A percentile compares a stretch with the other conserved stretches of the same genome.
These are phyloP conservation scores for Oryzias curvinotus DNA, from an alignment of 2,113 vertebrate genomes.

Conservation along the genomic window DNA sequence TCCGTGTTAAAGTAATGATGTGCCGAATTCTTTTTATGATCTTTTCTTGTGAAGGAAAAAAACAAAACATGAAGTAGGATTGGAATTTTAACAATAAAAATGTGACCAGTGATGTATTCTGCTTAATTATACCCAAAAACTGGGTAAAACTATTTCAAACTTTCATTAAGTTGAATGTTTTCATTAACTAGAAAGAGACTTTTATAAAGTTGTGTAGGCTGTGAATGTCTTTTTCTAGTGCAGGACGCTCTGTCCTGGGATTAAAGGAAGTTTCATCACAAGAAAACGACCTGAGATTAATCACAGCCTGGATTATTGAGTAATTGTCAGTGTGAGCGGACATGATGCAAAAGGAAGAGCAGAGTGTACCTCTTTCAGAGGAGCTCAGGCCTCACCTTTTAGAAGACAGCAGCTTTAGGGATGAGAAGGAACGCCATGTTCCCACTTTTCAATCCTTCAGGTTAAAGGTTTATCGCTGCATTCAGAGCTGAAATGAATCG, in stretches of 20 bases:
- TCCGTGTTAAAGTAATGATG: too few relatives aligned
- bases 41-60: too few relatives aligned
- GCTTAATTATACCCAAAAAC: neutral
- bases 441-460: slow-evolving; percentile 33
- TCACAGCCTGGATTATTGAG: slow-evolving; percentile 1
- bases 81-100: too few relatives aligned
- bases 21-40: too few relatives aligned
- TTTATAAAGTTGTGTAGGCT: accelerated
- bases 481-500: slow-evolving; percentile 5
- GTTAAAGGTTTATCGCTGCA: slow-evolving; percentile 34
- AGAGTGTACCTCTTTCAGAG: slow-evolving; percentile 33
- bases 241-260: neutral
- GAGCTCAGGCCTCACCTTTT: slow-evolving; percentile 13
- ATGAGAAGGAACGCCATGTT: slow-evolving; percentile 45
- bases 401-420: slow-evolving; percentile 16
- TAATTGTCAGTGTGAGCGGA: slow-evolving; percentile 11
- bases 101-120: neutral
- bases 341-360: slow-evolving; percentile 17
- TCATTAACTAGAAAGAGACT: neutral
- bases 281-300: slow-evolving; percentile 21
- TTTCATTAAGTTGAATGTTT: neutral
- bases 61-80: too few relatives aligned
- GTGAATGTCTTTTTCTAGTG: neutral
- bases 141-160: neutral
- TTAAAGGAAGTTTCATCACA: slow-evolving; percentile 12